phyloP scores from a whole-genome alignment of 1,140 invertebrate species.

The Drosophila pseudoananassae region DNA sequence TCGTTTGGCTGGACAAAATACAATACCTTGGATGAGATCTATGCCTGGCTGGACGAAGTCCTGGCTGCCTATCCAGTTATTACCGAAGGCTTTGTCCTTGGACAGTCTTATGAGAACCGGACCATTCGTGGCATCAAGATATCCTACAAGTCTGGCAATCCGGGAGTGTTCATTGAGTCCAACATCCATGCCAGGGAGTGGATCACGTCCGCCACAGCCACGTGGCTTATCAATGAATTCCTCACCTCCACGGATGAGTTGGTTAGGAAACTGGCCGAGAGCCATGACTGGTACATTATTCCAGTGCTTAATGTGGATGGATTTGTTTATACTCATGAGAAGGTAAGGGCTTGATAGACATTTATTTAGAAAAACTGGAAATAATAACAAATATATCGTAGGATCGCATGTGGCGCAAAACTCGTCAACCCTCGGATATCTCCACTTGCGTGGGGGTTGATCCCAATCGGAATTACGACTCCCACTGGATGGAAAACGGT shows the following conservation, averaged over 20 bases:
- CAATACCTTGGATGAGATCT: conserved; percentile 83
- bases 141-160: conserved; percentile 85
- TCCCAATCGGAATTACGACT: conserved; percentile 89
- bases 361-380: not conserved
- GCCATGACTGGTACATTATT: conserved; percentile 88
- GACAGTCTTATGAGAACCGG: conserved; percentile 86
- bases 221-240: conserved; percentile 86
- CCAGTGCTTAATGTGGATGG: conserved; percentile 91
- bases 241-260: conserved; percentile 69
- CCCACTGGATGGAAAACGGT: conserved; percentile 86
- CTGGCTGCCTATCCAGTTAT: conserved; percentile 64
- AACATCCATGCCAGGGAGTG: conserved; percentile 86
- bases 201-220: conserved; percentile 86
- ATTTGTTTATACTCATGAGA: conserved; percentile 86
- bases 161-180: conserved; percentile 85
- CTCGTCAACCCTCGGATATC: conserved; percentile 70
- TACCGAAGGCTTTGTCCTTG: conserved; percentile 58
- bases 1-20: conserved; percentile 83
- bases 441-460: conserved; percentile 87
- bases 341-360: conserved; percentile 16
- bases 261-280: conserved; percentile 81
- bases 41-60: conserved; percentile 84
- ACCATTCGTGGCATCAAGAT: conserved; percentile 87
- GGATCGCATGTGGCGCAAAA: conserved; percentile 86
- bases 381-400: conserved; percentile 22